Evolutionary conservation across 2,888 invertebrate genomes (phyloP), one percentile per base, ranked within the genome.

Genomic region (Melikaiella ostensackeni): DNA sequence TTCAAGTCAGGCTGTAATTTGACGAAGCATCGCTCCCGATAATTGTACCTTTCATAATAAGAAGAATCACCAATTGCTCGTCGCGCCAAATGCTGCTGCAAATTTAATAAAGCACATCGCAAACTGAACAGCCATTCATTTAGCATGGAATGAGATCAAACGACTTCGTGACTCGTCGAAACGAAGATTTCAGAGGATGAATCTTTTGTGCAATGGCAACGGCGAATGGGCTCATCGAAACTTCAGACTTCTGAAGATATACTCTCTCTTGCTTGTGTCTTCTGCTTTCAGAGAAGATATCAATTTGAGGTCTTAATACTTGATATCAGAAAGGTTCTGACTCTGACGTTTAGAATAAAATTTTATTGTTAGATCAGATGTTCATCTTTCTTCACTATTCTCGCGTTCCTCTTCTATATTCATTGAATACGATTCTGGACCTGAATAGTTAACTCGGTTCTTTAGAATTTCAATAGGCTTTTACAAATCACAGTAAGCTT

Each of bases 21-120:
- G 63, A 63, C 21, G 63, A 63, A 38, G 63, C 4, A 63, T 35
- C 21, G 35, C 63, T 63, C 21, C 63, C 13, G 35, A 63, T 63
- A 63, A 63, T 63, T 63, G 21, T n/a, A 35, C 11, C 13, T 63
- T 63, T n/a, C 63, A 50, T 50, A 42, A 62, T 16, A 62, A n/a
- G 62, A 62, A 30, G 30, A 24, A 30, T 30, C 62, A 33, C 19
- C 33, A 24, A 62, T 16, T 5, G 42, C 42, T 50, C 50, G 8
- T 21, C 38, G 63, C 63, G 21, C 35, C 9, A 63, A 63, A 38
- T 30, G 33, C 7, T 62, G 61, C 6, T 61, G 61, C 27, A 19
- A 61, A 61, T 61, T 61, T 30, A 30, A 19, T 30, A 30, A 61
- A 61, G 7, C 19, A 27, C 61, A 61, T 50, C 2, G 50, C 30